Evolutionary conservation across 1,140 invertebrate genomes (phyloP), one percentile per base, ranked within the genome.

Genomic region (Contarinia nasturtii): DNA sequence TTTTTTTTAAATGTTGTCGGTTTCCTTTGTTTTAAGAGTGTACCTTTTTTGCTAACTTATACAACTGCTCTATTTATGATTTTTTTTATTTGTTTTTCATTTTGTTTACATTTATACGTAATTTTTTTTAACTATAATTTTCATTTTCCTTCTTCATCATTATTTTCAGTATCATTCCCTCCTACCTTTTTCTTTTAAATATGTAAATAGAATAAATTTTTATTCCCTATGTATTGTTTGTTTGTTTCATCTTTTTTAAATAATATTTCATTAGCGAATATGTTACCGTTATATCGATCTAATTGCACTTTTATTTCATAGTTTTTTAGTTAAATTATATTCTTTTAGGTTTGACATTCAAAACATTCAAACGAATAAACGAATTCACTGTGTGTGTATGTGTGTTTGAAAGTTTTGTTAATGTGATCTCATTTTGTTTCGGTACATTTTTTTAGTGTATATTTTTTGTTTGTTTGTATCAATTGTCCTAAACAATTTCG

Each of bases 241-340:
- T 44, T 49, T 55, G 33, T 52, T 41, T 46, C 49, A 27, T 27
- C 22, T 44, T 44, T 20, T 18, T 36, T 36, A 51, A 63, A 60
- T 55, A 63, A 61, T 61, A 59, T 45, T 40, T 51, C 20, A 33
- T 46, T 51, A 57, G 55, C 53, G 54, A 60, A 57, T 64, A 65
- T 64, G 60, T 52, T 56, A 64, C 63, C 60, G 57, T 66, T 65
- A 65, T 64, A 61, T 66, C 62, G 58, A 62, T 66, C 65, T 68
- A 68, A 68, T 68, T 68, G 66, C 66, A 68, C 66, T 68, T 67
- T 47, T 43, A 45, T 49, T 49, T 45, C 33, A 54, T 57, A 52
- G 54, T 55, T 53, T 55, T 52, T 55, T 47, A 55, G 49, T 54
- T 54, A 52, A 52, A 57, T 52, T 55, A 51, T 54, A 47, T 53